Base-by-base conservation (phyloP, 2,113 vertebrate genomes). In the Muntiacus reevesi region DNA sequence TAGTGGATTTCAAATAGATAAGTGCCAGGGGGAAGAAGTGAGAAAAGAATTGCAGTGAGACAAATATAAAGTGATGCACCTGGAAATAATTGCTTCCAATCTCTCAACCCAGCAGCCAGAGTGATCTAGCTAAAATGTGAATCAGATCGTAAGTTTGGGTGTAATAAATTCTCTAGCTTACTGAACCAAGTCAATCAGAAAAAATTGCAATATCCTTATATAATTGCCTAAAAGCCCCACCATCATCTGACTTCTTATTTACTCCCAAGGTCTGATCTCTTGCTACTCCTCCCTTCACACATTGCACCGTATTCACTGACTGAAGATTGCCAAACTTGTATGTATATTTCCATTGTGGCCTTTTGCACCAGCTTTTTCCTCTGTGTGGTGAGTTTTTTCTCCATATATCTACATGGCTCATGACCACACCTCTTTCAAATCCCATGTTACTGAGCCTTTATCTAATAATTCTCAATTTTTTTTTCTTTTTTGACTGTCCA, bases 1-100 rank as follows among this genome's bases (percentile, higher is more conserved):
- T 89, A 92, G 71, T 36, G 45, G 14, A 91, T 57, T 87, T 94
- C 92, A 94, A 57, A 91, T 47, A 91, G 33, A 11, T 47, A 90
- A 87, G 10, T 78, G 54, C n/a, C 57, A 91, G 19, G 17, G 40
- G 93, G 83, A 57, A 85, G 74, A 90, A 90, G 25, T 36, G n/a
- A 92, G 43, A 86, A 71, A 54, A 87, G 40, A 87, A 92, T 87
- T 87, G 92, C 62, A 43, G 27, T 89, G 89, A 95, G 55, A 92
- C 52, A 93, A 90, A 81, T 89, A 52, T 74, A 57, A 90, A 92
- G 15, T 71, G 81, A 79, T 74, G 6, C 28, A 36, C 62, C 71
- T 84, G 45, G 55, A 89, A 88, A 93, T 62, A 87, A 60, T 67
- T 84, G 10, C 36, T 87, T 92, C 50, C 5, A 50, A 28, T 60